These are phyloP conservation scores for Lasaia peninsularis DNA, from an alignment of 1,140 invertebrate species.

Conservation along the genomic window DNA sequence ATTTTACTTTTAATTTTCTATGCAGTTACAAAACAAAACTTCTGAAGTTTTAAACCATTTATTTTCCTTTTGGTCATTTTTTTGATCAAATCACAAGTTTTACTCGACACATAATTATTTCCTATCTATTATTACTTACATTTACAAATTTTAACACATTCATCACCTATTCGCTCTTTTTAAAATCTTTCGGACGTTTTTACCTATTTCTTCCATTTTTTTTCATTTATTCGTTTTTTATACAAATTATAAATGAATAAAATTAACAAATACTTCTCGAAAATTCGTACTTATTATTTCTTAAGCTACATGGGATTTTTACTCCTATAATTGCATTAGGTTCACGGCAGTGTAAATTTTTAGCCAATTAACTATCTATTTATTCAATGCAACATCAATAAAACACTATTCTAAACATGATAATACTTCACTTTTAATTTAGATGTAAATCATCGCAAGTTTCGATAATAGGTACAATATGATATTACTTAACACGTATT, in stretches of 20 bases:
- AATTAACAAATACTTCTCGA: conserved; percentile 63
- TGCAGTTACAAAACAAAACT: conserved; percentile 12
- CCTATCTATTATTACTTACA: conserved; percentile 45
- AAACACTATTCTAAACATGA: conserved; percentile 13
- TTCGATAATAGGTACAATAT: conserved; percentile 12
- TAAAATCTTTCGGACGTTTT: conserved; percentile 20
- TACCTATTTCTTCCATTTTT: conserved; percentile 13
- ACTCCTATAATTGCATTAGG: conserved; percentile 35
- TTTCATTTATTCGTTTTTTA: conserved; percentile 13
- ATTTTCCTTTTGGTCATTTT: conserved; percentile 71
- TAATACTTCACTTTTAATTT: conserved; percentile 8
- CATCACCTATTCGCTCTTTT: conserved; percentile 16
- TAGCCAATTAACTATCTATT: conserved; percentile 57
- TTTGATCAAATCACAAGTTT: conserved; percentile 59
- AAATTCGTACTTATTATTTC: conserved; percentile 58
- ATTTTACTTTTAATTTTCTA: conserved; percentile 20
- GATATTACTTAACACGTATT: conserved; percentile 7
- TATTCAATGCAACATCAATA: conserved; percentile 34
- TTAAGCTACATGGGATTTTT: conserved; percentile 40
- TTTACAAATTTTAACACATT: conserved; percentile 15
- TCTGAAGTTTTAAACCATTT: conserved; percentile 65
- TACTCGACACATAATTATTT: conserved; percentile 42
- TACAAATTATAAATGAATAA: conserved; percentile 15
- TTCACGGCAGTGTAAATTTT: conserved; percentile 70
- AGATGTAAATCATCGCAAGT: conserved; percentile 9